Conservation (phyloP, 1,140 invertebrate species). For the Brachionus manjavacas region DNA sequence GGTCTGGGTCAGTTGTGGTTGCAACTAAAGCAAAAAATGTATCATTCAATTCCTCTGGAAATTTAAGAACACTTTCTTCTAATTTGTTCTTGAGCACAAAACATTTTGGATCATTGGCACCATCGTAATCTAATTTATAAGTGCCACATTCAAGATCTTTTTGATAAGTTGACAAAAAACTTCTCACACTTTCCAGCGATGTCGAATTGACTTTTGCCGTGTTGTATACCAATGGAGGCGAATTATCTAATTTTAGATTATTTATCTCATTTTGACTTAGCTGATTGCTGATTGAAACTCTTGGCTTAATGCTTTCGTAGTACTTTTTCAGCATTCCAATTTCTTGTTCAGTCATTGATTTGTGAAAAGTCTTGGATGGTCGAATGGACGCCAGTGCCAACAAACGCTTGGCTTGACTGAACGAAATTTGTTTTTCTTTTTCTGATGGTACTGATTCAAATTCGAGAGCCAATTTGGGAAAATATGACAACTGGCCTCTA, state of each 20-base stretch:
- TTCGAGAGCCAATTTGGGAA: slow-evolving; percentile 31
- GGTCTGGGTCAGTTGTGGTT: not conserved
- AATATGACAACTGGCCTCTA: not conserved
- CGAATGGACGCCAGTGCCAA: slow-evolving; percentile 32
- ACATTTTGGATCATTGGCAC: not conserved
- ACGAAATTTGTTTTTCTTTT: not conserved
- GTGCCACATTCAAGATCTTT: slow-evolving; percentile 6
- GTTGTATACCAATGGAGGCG: slow-evolving; percentile 21
- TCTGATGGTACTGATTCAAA: not conserved
- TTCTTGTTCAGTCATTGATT: slow-evolving; percentile 38
- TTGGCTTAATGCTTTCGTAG: slow-evolving; percentile 18
- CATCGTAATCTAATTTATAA: slow-evolving; percentile 18
- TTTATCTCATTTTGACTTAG: not conserved
- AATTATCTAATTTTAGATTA: not conserved
- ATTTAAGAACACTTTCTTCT: slow-evolving; percentile 12
- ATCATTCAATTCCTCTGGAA: slow-evolving; percentile 36
- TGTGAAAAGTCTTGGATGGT: slow-evolving; percentile 40
- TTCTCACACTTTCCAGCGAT: not conserved
- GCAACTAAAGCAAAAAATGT: slow-evolving; percentile 35
- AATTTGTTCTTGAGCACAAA: slow-evolving; percentile 27
- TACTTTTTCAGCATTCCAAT: slow-evolving; percentile 37
- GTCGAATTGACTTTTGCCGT: slow-evolving; percentile 11
- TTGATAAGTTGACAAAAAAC: slow-evolving; percentile 2
- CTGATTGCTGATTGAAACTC: not conserved
- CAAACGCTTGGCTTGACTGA: slow-evolving; percentile 13